These are phyloP conservation scores for Chironomus striatipennis DNA, from an alignment of 1,140 invertebrate genomes.

Conservation along the genomic window DNA sequence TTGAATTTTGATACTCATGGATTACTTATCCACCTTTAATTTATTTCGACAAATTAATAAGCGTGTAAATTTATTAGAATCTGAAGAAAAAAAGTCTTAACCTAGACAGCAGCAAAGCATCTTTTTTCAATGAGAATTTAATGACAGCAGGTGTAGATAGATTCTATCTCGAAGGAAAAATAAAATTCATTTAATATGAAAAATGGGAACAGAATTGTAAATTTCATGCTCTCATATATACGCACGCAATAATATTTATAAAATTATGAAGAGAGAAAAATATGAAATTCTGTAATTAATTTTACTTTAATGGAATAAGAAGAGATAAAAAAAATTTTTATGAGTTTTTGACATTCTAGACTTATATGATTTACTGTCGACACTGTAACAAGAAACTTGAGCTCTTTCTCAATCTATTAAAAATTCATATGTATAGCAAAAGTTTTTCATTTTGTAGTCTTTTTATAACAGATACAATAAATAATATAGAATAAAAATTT, in stretches of 20 bases:
- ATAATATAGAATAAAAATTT: not conserved
- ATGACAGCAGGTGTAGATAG: slow-evolving; percentile 17
- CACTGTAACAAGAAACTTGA: not conserved
- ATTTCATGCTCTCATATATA: not conserved
- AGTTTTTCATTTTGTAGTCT: not conserved
- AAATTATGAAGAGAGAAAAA: slow-evolving; percentile 3
- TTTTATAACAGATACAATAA: not conserved
- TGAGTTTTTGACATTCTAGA: slow-evolving; percentile 12
- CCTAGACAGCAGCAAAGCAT: not conserved
- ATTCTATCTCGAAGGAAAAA: not conserved
- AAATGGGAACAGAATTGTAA: slow-evolving; percentile 4
- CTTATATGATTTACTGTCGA: not conserved
- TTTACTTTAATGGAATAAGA: not conserved
- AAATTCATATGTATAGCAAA: not conserved
- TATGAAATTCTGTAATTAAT: not conserved
- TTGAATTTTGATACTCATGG: no score
- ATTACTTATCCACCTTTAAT: no score
- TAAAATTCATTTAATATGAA: slow-evolving; percentile 18
- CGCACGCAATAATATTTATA: not conserved
- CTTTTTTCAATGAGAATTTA: not conserved
- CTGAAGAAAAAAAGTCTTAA: not conserved
- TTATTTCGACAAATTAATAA: no score
- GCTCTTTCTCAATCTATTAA: not conserved
- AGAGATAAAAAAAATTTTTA: not conserved
- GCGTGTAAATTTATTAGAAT: not conserved